Base-by-base conservation (phyloP, 2,113 vertebrate genomes). In the Corvus hawaiiensis region DNA sequence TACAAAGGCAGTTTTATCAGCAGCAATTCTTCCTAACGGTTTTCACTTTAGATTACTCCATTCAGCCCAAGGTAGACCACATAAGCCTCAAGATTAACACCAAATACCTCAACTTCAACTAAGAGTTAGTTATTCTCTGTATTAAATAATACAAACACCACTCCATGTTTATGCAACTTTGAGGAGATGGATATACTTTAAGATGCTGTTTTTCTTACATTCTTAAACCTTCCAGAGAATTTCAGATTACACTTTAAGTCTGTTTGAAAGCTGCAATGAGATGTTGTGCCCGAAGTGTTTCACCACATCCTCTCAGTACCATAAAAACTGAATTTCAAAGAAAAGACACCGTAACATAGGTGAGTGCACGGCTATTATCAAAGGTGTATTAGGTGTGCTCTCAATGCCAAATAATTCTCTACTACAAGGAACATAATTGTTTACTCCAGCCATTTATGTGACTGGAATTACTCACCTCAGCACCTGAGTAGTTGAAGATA, bases 401-500 rank as follows among this genome's bases (percentile, higher is more conserved):
- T 73, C 8, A 0, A 13, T 15, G 14, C 13, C 35, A 79, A 82
- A 69, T 20, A 58, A 4, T 35, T 74, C 43, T 69, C 71, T 67
- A 33, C 35, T 49, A 46, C 11, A 39, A 62, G 49, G 18, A 48
- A 67, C 7, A 1, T 12, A 76, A 63, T 7, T 82, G 14, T 74
- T 94, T 63, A 80, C 39, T 83, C 32, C 41, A 84, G 37, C 4
- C 43, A 67, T 32, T 72, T 15, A 16, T 3, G 27, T 16, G 30
- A 73, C 1, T 6, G 28, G n/a, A 83, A 55, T 68, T 68, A 76
- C 97, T 97, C 96, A 99, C 99, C 99, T 99, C 99, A 55, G 99
- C 99, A 89, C 99, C 99, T 2, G 98, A 99, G 92, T 98, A 99
- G 98, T 99, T 99, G 97, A 99, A 99, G 97, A 99, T 99, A 9